Conservation (phyloP, 2,888 invertebrate species). For the Athripsodes cinereus region DNA sequence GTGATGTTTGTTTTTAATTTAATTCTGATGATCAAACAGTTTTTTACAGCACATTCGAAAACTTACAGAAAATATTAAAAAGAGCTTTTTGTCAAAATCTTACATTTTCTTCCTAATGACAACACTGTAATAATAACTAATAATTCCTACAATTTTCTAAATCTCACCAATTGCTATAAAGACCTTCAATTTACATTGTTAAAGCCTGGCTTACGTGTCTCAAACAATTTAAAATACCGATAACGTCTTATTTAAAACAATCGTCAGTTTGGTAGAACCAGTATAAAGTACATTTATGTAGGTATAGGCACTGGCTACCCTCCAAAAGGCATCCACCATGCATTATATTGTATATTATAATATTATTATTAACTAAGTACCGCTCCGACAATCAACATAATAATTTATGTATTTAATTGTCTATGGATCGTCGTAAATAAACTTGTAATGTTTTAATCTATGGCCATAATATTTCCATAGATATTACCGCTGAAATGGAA, state of each 20-base stretch:
- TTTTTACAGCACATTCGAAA: too few species aligned
- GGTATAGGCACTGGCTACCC: neutral
- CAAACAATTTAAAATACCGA: neutral
- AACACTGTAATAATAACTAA: too few species aligned
- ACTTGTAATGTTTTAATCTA: slow-evolving; percentile 2
- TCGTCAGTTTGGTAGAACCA: neutral
- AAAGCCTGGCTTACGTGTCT: neutral
- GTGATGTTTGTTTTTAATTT: too few species aligned
- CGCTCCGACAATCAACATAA: neutral
- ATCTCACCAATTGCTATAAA: neutral
- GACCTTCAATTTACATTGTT: too few species aligned
- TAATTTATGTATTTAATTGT: slow-evolving; percentile 2
- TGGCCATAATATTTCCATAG: neutral
- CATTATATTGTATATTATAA: too few species aligned
- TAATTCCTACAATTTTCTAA: neutral
- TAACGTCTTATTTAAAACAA: neutral
- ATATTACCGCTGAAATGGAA: neutral
- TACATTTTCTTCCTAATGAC: too few species aligned
- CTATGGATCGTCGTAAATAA: slow-evolving; percentile 2
- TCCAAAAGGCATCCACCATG: neutral
- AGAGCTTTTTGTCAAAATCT: too few species aligned
- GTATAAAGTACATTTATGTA: too few species aligned
- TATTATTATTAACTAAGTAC: neutral
- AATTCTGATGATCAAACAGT: too few species aligned
- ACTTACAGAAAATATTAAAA: too few species aligned